Evolutionary conservation across 2,797 vertebrate genomes (phyloP), one percentile per base, ranked within the genome.

Genomic region (Melanotaenia boesemani): DNA sequence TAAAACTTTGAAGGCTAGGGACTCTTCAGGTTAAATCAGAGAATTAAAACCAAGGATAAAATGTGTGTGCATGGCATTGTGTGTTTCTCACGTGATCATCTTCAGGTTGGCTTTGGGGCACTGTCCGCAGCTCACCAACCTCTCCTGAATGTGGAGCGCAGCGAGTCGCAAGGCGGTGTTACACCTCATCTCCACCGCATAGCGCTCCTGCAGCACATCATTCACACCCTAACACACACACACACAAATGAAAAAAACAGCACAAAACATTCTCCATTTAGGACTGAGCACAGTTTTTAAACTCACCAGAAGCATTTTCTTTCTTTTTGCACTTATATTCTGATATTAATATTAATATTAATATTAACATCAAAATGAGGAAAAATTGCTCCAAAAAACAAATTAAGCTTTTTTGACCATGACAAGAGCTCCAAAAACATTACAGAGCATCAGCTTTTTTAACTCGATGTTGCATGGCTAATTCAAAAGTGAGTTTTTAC

Each of bases 151-250:
- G 84, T 99, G 96, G 88, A 99, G 90, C 0, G 98, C 97, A 20
- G 98, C 97, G 15, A 99, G 95, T 11, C 96, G 94, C 71, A 99
- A 82, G 0, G 98, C 98, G 0, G 96, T 91, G 70, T 97, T 98
- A 80, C 98, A 99, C 79, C 97, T 97, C 98, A 99, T 99, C 81
- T 99, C 98, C 61, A 98, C 93, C 0, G 98, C 98, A 89, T 97
- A 99, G 56, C 97, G 95, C 71, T 99, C 98, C 91, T 97, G 97
- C 74, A 99, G 95, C 63, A 99, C 98, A 10, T 99, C 98, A 0
- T 96, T 97, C 90, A 98, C 97, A 65, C 97, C 98, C 98, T 99
- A 59, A 85, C 36, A 83, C n/a, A 82, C 39, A 87, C 60, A 72
- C 22, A 80, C 28, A 71, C 28, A 58, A 44, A 58, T 6, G 4